Evolutionary conservation across 2,888 invertebrate species (phyloP).

Genomic region (Lucinisca nassula): DNA sequence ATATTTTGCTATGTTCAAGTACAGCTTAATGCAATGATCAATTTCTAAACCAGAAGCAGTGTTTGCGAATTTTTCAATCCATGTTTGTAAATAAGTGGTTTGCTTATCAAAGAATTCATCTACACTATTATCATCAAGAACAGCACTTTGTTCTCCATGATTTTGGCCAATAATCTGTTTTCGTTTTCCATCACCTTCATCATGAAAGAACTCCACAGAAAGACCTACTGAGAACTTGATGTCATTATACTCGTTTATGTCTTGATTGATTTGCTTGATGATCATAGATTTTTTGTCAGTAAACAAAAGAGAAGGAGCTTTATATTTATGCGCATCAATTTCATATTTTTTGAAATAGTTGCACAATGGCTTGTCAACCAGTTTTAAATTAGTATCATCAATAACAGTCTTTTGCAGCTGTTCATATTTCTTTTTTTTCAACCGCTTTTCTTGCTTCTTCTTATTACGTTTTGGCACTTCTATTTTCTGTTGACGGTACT

Average conservation of each 20-base stretch:
- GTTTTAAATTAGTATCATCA: constrained; percentile 22
- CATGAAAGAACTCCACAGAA: constrained; percentile 34
- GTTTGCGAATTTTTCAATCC: constrained; percentile 43
- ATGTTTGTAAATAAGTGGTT: not conserved
- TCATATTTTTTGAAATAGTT: too few relatives aligned
- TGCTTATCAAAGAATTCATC: constrained; percentile 17
- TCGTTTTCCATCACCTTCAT: constrained; percentile 15
- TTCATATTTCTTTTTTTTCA: not conserved
- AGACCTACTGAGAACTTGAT: constrained; percentile 12
- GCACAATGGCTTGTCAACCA: constrained; percentile 33
- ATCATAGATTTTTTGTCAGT: constrained; percentile 42
- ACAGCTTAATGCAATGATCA: constrained; percentile 44
- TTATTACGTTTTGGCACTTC: not conserved
- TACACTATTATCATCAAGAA: constrained; percentile 10
- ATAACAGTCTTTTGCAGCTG: not conserved
- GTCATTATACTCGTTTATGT: constrained; percentile 11
- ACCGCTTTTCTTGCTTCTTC: not conserved
- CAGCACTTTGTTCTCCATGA: constrained; percentile 15
- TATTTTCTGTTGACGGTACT: too few relatives aligned
- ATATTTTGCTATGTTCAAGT: constrained; percentile 41
- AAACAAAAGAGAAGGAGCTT: constrained; percentile 38
- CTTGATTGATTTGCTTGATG: not conserved
- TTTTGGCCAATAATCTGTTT: constrained; percentile 10
- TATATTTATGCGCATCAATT: constrained; percentile 21
- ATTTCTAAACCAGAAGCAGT: constrained; percentile 16